Percentiles rank a stretch among this genome's conserved stretches.
phyloP scores from a whole-genome alignment of 2,113 vertebrate genomes.

The Malurus melanocephalus region DNA sequence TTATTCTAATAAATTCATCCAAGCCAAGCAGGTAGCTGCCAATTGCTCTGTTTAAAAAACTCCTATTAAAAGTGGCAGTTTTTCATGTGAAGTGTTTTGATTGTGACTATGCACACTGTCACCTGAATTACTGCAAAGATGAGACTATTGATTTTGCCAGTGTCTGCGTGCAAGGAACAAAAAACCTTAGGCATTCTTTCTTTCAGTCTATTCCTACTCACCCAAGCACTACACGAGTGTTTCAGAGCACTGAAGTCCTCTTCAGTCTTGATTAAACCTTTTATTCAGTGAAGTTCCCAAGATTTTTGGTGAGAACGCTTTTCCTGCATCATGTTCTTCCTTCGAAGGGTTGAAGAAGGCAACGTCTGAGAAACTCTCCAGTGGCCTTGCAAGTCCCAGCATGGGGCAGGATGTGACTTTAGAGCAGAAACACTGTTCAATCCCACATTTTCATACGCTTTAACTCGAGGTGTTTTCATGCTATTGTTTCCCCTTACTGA shows the following conservation, averaged over 20 bases:
- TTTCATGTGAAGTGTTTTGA: conserved; percentile 60
- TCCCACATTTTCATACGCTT: not conserved
- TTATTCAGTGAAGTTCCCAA: not conserved
- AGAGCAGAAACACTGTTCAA: accelerated
- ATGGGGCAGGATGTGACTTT: accelerated
- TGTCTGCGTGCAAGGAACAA: not conserved
- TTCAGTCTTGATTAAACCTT: conserved; percentile 9
- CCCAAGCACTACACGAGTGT: not conserved
- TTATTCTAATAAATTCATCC: conserved; percentile 50
- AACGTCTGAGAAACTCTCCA: not conserved
- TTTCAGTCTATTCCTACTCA: not conserved
- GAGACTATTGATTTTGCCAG: not conserved
- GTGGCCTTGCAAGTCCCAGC: not conserved
- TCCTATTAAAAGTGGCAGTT: conserved; percentile 40
- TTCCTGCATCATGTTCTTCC: not conserved
- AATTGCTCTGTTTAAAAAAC: conserved; percentile 61
- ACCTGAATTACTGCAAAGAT: conserved; percentile 28
- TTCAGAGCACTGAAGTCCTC: conserved; percentile 1
- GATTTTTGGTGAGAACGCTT: not conserved
- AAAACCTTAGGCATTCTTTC: not conserved
- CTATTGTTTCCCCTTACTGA: not conserved
- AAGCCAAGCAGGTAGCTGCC: conserved; percentile 24
- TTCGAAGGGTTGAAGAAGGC: not conserved
- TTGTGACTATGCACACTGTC: not conserved
- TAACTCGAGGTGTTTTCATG: not conserved